Conservation (phyloP, 1,140 invertebrate species). For the Drosophila persimilis region DNA sequence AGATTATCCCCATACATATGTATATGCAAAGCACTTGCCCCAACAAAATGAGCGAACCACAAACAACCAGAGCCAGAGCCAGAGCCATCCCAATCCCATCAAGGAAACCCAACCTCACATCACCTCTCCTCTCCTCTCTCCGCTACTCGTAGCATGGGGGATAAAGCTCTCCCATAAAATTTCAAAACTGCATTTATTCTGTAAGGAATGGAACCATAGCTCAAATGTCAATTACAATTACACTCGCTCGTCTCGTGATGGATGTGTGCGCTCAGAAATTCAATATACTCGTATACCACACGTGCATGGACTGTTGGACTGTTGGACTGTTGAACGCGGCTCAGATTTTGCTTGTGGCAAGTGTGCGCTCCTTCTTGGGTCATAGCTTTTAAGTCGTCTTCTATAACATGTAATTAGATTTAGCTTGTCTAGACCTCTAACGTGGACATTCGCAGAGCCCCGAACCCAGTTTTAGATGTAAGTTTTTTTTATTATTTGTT, state of each 20-base stretch:
- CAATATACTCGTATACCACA: slow-evolving; percentile 19
- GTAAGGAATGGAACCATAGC: slow-evolving; percentile 10
- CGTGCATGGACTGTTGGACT: slow-evolving; percentile 14
- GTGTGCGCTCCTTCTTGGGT: slow-evolving; percentile 48
- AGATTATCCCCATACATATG: slow-evolving; percentile 15
- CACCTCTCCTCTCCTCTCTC: no score
- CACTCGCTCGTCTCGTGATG: not conserved
- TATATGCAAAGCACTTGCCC: slow-evolving; percentile 41
- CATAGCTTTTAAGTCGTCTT: slow-evolving; percentile 45
- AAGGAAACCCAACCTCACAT: no score
- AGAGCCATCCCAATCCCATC: not conserved
- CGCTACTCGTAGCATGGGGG: no score
- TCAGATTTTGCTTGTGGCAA: slow-evolving; percentile 44
- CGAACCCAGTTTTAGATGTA: slow-evolving; percentile 4
- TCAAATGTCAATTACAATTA: slow-evolving; percentile 30
- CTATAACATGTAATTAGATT: slow-evolving; percentile 42
- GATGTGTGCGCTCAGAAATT: slow-evolving; percentile 19
- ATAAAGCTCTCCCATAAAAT: no score
- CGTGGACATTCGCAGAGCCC: slow-evolving; percentile 14
- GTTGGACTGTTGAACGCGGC: not conserved
- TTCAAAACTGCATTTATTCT: slow-evolving; percentile 1
- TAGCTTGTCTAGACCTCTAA: slow-evolving; percentile 36
- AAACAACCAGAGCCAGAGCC: slow-evolving; percentile 13
- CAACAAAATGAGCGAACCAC: slow-evolving; percentile 20
- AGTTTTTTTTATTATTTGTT: no score